Evolutionary conservation across 2,888 invertebrate genomes (phyloP), one percentile per base, ranked within the genome.

Genomic region (Lepidochitona cinerea): DNA sequence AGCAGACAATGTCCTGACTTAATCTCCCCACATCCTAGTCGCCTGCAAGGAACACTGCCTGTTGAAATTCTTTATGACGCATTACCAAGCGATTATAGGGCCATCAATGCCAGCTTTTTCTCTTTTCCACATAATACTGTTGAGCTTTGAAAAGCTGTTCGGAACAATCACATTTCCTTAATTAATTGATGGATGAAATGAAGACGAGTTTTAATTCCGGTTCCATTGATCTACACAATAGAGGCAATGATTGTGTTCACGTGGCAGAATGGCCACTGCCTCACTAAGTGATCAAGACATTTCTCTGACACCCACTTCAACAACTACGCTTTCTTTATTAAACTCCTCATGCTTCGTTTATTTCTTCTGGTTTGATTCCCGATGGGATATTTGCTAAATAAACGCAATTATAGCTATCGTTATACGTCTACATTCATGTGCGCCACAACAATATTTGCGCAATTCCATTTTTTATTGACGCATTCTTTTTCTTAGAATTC

Each of bases 131-230:
- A 29, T 59, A 59, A 59, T 32, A 59, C 26, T 59, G 59, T 59
- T 59, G 59, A 59, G 29, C 29, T 59, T 59, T 59, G 29, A 14
- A 59, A 59, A 59, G 26, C 59, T 29, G 59, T 29, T 59, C 32
- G 59, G 59, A 29, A 59, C 59, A 59, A 59, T 59, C 59, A 59
- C 26, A 59, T 59, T 59, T 59, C 59, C 59, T 23, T 29, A 29
- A 59, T 59, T 59, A 59, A 59, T 59, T 59, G 59, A 59, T 32
- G 59, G 29, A 14, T 26, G 59, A 59, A 59, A 59, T 59, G 59
- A 59, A 59, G 29, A 59, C 59, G 59, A 32, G 59, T 14, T 29
- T 59, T 59, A 23, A 59, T 59, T 59, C 12, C 32, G 59, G 26
- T 29, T 59, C 59, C 14, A 32, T 14, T 59, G 59, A 59, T 4